These are phyloP conservation scores for Vulpes lagopus DNA, from an alignment of 2,113 vertebrate genomes.

Conservation along the genomic window DNA sequence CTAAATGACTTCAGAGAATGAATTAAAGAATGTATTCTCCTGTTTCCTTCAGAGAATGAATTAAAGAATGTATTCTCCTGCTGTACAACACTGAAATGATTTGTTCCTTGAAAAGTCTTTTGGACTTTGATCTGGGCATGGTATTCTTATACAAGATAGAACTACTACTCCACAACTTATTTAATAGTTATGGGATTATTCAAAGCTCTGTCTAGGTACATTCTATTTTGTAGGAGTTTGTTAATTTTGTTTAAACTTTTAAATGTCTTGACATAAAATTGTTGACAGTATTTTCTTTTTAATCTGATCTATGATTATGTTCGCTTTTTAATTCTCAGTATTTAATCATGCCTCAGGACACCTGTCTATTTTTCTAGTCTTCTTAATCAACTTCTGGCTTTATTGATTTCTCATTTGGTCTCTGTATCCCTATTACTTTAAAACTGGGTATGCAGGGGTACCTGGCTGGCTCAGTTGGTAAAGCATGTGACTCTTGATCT, in stretches of 20 bases:
- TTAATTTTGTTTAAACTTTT: slow-evolving; percentile 37
- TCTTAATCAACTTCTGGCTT: slow-evolving; percentile 27
- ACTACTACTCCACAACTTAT: not conserved
- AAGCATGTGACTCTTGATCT: not conserved
- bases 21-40: not conserved
- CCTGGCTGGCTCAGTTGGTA: not conserved
- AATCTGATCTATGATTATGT: slow-evolving; percentile 5
- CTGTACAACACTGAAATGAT: not conserved
- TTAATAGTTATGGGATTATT: slow-evolving; percentile 14
- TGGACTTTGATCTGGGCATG: not conserved
- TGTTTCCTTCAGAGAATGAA: not conserved
- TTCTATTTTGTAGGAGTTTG: not conserved
- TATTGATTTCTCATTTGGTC: slow-evolving; percentile 44
- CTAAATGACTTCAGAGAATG: not conserved
- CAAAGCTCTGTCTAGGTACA: slow-evolving; percentile 10
- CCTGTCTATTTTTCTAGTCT: slow-evolving; percentile 21
- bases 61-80: not conserved
- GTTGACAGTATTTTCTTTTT: slow-evolving; percentile 1
- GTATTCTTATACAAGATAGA: slow-evolving; percentile 5
- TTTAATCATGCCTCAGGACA: not conserved
- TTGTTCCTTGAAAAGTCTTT: not conserved
- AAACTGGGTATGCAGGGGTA: not conserved
- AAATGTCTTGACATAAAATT: slow-evolving; percentile 10
- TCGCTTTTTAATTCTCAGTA: not conserved
- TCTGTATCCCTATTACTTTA: not conserved